A percentile compares a stretch with the other conserved stretches of the same genome.
Conservation (phyloP, 2,888 invertebrate species). For the Rhopalosiphum nymphaeae region DNA sequence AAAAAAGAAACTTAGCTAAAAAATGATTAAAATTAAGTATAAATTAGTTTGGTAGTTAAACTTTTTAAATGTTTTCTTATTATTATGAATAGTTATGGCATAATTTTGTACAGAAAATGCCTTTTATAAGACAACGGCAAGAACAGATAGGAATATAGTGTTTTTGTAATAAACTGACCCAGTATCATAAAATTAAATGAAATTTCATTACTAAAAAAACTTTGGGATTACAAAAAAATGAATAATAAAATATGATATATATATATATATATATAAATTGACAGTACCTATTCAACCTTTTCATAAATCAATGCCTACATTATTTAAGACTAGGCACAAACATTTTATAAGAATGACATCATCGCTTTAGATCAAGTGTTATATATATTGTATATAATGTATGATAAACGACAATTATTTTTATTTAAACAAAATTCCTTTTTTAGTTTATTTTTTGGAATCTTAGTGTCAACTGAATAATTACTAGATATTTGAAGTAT, state of each 20-base stretch:
- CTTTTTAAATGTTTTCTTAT: slow-evolving; percentile 2
- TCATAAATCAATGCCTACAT: slow-evolving; percentile 32
- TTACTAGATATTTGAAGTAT: neutral
- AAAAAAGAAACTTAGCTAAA: neutral
- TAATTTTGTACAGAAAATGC: slow-evolving; percentile 54
- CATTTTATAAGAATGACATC: slow-evolving; percentile 36
- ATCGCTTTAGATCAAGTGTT: slow-evolving; percentile 12
- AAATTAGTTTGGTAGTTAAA: slow-evolving; percentile 15
- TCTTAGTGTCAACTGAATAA: neutral
- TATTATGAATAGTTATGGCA: slow-evolving; percentile 19
- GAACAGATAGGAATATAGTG: slow-evolving; percentile 47
- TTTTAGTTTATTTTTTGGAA: neutral
- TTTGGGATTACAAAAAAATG: slow-evolving; percentile 20
- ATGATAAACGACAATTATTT: no score
- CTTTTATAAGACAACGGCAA: slow-evolving; percentile 29
- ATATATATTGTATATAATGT: neutral
- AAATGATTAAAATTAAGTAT: slow-evolving; percentile 46
- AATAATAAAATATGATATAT: slow-evolving; percentile 13
- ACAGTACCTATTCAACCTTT: slow-evolving; percentile 33
- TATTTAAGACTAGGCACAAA: slow-evolving; percentile 48
- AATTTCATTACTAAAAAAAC: slow-evolving; percentile 30
- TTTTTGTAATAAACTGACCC: neutral
- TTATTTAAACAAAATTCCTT: no score
- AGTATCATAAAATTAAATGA: neutral
- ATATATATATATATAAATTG: slow-evolving; percentile 39